Conservation (phyloP, 2,797 vertebrate genomes). For the Oreortyx pictus region DNA sequence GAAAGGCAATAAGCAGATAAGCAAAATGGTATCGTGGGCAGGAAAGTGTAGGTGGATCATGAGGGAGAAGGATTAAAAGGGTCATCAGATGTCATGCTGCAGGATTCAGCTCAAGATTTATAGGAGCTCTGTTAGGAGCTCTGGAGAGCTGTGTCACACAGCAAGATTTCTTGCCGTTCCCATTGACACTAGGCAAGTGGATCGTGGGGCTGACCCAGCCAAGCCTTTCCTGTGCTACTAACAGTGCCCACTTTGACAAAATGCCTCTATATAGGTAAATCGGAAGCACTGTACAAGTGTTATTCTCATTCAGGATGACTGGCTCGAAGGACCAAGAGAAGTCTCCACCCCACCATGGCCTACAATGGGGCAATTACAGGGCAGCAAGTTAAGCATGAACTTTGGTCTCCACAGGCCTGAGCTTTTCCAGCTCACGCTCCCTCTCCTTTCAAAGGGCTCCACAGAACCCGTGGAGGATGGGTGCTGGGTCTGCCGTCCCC, state of each 20-base stretch:
- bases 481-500: neutral
- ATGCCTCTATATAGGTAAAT: neutral
- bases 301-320: neutral
- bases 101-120: neutral
- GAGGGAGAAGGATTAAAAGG: neutral
- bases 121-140: neutral
- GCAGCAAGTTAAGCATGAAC: neutral
- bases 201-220: neutral
- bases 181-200: neutral
- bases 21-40: neutral
- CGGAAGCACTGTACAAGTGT: neutral
- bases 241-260: neutral
- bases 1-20: neutral
- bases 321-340: neutral
- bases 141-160: neutral
- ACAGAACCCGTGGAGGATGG: neutral
- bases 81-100: neutral
- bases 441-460: neutral
- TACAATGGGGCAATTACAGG: neutral
- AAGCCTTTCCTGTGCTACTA: neutral
- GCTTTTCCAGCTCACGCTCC: neutral
- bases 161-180: neutral
- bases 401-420: rapidly evolving
- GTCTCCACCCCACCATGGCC: neutral
- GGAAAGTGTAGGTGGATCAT: neutral